These are phyloP conservation scores for Neodontobutis hainanensis DNA, from an alignment of 2,113 vertebrate species.

Conservation along the genomic window DNA sequence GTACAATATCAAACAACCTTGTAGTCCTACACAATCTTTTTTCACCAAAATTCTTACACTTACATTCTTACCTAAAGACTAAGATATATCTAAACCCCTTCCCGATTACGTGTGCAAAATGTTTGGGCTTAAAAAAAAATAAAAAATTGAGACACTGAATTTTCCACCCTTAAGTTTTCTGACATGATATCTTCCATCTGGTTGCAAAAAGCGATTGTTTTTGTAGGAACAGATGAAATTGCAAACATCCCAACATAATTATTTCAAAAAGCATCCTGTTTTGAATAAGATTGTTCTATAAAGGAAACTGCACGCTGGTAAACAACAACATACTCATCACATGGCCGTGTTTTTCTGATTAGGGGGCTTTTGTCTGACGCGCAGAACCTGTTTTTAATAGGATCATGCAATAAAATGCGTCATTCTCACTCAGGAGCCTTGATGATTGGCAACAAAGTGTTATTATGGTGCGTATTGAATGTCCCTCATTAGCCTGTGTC, in stretches of 20 bases:
- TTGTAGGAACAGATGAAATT: conserved; percentile 67
- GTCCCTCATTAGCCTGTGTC: conserved; percentile 67
- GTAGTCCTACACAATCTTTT: no score
- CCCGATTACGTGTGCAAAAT: conserved; percentile 20
- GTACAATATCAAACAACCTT: background rate
- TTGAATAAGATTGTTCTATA: conserved; percentile 59
- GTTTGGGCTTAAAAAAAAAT: conserved; percentile 12
- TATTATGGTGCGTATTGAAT: conserved; percentile 31
- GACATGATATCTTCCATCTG: conserved; percentile 71
- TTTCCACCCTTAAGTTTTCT: conserved; percentile 55
- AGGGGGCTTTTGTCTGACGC: conserved; percentile 30
- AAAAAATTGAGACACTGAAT: conserved; percentile 31
- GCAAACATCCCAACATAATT: conserved; percentile 71
- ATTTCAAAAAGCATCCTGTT: conserved; percentile 77
- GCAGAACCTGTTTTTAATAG: conserved; percentile 49
- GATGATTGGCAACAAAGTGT: conserved; percentile 19
- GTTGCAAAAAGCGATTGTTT: conserved; percentile 57
- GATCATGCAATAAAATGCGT: conserved; percentile 10
- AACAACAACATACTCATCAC: conserved; percentile 57
- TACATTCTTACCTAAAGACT: no score
- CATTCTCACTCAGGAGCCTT: background rate
- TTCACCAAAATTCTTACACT: no score
- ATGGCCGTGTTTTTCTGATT: conserved; percentile 39
- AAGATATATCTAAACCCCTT: conserved; percentile 11
- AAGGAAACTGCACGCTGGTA: conserved; percentile 54